These are phyloP conservation scores for Teinopalpus imperialis DNA, from an alignment of 2,888 invertebrate species.

Conservation along the genomic window DNA sequence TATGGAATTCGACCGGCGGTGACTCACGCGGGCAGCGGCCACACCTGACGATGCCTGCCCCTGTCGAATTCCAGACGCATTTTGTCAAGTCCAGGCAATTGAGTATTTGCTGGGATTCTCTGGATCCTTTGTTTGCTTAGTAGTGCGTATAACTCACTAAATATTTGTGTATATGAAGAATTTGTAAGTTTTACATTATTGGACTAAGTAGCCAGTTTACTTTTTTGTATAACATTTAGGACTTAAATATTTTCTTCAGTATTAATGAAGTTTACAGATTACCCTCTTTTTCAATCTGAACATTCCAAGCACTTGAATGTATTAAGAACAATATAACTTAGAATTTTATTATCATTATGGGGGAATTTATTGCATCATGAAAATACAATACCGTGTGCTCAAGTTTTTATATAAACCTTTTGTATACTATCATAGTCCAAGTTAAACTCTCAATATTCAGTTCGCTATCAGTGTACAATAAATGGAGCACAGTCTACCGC, in stretches of 20 bases:
- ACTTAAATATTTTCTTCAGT: too few relatives aligned
- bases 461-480: constrained; percentile 14
- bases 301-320: too few relatives aligned
- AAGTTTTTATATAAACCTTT: not conserved
- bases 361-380: too few relatives aligned
- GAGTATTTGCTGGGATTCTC: constrained; percentile 21
- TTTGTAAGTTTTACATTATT: not conserved
- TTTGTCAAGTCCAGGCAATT: constrained; percentile 35
- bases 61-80: constrained; percentile 61
- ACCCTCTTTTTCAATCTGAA: too few relatives aligned
- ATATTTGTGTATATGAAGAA: not conserved
- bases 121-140: not conserved
- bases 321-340: too few relatives aligned
- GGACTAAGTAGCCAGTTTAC: too few relatives aligned
- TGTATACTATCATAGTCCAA: not conserved
- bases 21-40: constrained; percentile 67
- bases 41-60: constrained; percentile 72
- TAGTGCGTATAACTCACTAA: not conserved
- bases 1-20: constrained; percentile 69
- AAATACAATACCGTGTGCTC: too few relatives aligned
- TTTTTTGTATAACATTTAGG: too few relatives aligned
- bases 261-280: too few relatives aligned
- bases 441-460: constrained; percentile 18
- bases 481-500: constrained; percentile 32
- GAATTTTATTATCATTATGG: too few relatives aligned